Percentiles rank a stretch among this genome's conserved stretches.
Conservation (phyloP, 2,797 vertebrate species). For the Eulemur mongoz region DNA sequence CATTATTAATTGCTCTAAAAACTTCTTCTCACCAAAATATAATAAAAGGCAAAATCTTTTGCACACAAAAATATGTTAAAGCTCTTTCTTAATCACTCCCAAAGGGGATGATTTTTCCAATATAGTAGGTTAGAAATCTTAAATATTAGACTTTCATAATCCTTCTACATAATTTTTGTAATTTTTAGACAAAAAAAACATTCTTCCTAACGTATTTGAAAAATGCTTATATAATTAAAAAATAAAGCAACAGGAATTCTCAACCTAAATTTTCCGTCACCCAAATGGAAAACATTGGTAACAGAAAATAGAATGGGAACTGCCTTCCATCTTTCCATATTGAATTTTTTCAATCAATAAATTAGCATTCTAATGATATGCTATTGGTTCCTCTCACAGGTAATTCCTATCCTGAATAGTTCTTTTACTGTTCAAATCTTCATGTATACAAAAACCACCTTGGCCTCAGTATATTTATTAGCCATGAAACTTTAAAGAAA, state of each 20-base stretch:
- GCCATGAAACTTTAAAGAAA: background rate
- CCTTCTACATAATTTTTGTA: background rate
- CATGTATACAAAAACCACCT: background rate
- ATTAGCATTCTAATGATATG: background rate
- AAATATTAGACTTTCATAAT: constrained; percentile 31
- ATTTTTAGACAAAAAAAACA: background rate
- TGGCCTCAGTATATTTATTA: background rate
- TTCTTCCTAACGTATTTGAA: background rate
- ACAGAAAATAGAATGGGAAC: background rate
- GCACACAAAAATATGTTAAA: constrained; percentile 22
- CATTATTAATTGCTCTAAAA: constrained; percentile 73
- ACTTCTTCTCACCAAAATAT: constrained; percentile 51
- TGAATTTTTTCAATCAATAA: background rate
- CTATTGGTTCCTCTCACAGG: background rate
- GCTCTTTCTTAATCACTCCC: background rate
- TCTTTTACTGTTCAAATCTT: background rate
- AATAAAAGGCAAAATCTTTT: constrained; percentile 41
- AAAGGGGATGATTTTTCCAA: background rate
- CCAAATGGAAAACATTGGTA: background rate
- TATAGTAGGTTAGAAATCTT: background rate
- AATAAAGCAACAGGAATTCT: background rate
- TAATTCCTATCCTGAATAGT: background rate
- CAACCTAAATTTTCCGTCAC: background rate
- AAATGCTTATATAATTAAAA: background rate
- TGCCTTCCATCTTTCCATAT: background rate